A percentile compares a stretch with the other conserved stretches of the same genome.
These are phyloP conservation scores for Anagrus nilaparvatae DNA, from an alignment of 1,140 invertebrate species.

Conservation along the genomic window DNA sequence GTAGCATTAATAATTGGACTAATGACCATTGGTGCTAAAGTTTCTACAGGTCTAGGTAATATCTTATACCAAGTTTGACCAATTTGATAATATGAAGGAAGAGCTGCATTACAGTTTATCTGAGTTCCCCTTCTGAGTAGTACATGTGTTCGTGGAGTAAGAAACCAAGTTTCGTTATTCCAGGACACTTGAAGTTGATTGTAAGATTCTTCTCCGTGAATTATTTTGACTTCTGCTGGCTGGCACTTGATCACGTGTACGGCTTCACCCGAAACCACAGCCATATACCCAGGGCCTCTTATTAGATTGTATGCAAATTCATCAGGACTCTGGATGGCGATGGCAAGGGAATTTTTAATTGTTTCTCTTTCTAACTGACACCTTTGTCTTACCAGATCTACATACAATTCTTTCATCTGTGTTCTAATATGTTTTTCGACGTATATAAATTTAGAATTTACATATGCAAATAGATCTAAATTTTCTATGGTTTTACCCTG, in stretches of 20 bases:
- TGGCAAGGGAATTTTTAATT: conserved; percentile 11
- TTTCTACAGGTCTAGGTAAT: not conserved
- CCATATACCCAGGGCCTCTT: conserved; percentile 19
- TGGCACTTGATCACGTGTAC: conserved; percentile 16
- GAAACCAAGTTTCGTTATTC: conserved; percentile 8
- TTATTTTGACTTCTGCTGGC: conserved; percentile 7
- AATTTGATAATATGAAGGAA: conserved; percentile 8
- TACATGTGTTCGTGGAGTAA: conserved; percentile 16
- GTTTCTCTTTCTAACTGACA: conserved; percentile 9
- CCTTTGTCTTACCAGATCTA: conserved; percentile 3
- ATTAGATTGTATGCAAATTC: conserved; percentile 18
- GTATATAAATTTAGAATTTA: conserved; percentile 11
- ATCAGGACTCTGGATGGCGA: conserved; percentile 11
- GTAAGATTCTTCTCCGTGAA: conserved; percentile 14
- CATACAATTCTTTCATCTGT: conserved; percentile 5
- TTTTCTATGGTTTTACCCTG: conserved; percentile 9
- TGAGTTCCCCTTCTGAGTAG: conserved; percentile 6
- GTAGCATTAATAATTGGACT: not conserved
- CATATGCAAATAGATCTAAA: conserved; percentile 18
- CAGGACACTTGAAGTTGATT: conserved; percentile 12
- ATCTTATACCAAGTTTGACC: conserved; percentile 7
- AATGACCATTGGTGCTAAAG: not conserved
- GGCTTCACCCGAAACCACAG: conserved; percentile 12
- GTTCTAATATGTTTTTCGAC: not conserved
- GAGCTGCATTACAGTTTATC: conserved; percentile 9